These are phyloP conservation scores for Macroramphosus scolopax DNA, from an alignment of 2,797 vertebrate species.

Conservation along the genomic window DNA sequence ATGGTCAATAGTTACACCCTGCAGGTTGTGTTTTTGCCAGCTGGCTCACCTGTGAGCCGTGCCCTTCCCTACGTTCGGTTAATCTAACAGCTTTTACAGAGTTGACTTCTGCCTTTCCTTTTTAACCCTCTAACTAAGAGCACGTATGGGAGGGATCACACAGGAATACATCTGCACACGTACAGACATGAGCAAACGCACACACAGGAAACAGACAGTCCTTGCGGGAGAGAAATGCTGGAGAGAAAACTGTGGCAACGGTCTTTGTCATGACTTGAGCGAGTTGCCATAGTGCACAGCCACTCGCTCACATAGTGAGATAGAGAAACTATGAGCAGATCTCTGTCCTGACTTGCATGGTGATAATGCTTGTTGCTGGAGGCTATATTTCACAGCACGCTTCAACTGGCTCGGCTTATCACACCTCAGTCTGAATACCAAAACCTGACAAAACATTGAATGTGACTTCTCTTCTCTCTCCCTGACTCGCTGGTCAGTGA, in stretches of 20 bases:
- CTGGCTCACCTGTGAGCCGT: constrained; percentile 15
- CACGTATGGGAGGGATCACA: constrained; percentile 21
- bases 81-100: too few relatives aligned
- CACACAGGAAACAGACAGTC: constrained; percentile 1
- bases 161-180: not conserved
- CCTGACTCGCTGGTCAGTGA: constrained; percentile 8
- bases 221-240: constrained; percentile 42
- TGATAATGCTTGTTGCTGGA: constrained; percentile 62
- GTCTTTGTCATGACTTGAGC: constrained; percentile 62
- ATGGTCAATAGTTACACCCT: constrained; percentile 30
- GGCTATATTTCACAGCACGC: constrained; percentile 72
- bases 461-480: constrained; percentile 19
- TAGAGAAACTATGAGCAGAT: constrained; percentile 48
- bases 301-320: constrained; percentile 25
- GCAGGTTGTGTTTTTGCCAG: constrained; percentile 12
- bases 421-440: constrained; percentile 66
- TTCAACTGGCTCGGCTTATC: constrained; percentile 70
- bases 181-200: not conserved
- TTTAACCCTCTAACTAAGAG: constrained; percentile 18
- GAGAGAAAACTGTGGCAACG: constrained; percentile 39
- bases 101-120: constrained; percentile 12
- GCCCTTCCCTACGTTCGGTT: constrained; percentile 14
- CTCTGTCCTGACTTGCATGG: constrained; percentile 76
- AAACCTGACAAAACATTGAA: constrained; percentile 51
- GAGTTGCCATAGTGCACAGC: constrained; percentile 22